Evolutionary conservation across 2,797 vertebrate species (phyloP).

Genomic region (Sphenodon punctatus): DNA sequence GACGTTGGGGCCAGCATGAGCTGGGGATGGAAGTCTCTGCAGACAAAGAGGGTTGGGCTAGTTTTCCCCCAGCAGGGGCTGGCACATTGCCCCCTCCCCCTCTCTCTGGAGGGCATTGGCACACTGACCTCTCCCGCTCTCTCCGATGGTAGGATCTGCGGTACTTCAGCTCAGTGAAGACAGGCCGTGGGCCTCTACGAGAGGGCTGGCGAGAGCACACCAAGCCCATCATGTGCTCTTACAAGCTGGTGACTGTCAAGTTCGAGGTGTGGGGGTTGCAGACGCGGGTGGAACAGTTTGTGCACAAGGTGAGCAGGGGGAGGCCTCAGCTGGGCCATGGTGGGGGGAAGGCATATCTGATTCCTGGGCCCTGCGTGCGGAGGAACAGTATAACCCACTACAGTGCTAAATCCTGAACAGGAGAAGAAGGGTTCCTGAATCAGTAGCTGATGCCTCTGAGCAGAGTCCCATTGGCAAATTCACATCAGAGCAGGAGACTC

Average conservation of each 20-base stretch:
- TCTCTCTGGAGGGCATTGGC: no score
- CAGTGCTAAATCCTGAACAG: no score
- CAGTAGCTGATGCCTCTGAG: no score
- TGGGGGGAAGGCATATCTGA: neutral
- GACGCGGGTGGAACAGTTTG: conserved; percentile 86
- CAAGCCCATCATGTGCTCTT: conserved; percentile 88
- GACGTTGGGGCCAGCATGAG: neutral
- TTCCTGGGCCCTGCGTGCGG: neutral
- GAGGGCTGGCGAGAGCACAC: conserved; percentile 81
- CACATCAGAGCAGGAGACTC: neutral
- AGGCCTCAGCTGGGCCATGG: neutral
- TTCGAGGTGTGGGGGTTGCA: conserved; percentile 91
- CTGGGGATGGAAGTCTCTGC: neutral
- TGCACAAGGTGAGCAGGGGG: conserved; percentile 82
- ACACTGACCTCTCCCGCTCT: rapidly evolving
- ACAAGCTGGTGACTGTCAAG: conserved; percentile 87
- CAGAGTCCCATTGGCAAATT: no score
- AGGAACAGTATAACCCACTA: no score
- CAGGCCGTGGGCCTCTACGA: conserved; percentile 76
- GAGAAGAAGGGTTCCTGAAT: neutral
- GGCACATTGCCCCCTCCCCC: no score
- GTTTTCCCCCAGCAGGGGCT: neutral
- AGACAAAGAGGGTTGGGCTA: neutral
- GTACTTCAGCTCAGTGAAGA: conserved; percentile 83
- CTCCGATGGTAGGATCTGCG: conserved; percentile 75